Evolutionary conservation across 2,113 vertebrate species (phyloP).

Genomic region (Varanus komodoensis): DNA sequence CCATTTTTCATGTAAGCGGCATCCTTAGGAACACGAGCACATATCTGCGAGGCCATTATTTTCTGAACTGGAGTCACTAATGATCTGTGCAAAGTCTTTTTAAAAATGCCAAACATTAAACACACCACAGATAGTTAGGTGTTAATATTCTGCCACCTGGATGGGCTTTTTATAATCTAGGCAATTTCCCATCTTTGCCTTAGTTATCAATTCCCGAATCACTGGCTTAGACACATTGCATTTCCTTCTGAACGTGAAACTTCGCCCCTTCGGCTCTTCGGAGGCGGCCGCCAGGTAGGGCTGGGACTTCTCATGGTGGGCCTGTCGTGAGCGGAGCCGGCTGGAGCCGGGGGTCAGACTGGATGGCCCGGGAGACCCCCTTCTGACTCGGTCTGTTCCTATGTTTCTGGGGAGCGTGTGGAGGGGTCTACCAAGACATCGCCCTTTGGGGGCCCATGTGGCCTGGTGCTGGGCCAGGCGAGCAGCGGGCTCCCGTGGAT

Average conservation of each 20-base stretch:
- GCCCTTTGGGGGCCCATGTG: accelerated
- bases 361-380: too few relatives aligned
- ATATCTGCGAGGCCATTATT: neutral
- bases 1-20: constrained; percentile 32
- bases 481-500: too few relatives aligned
- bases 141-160: constrained; percentile 3
- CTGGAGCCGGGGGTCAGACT: too few relatives aligned
- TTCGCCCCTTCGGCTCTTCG: neutral
- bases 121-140: constrained; percentile 20
- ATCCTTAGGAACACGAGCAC: constrained; percentile 4
- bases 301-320: too few relatives aligned
- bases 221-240: constrained; percentile 31
- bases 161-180: constrained; percentile 10
- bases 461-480: too few relatives aligned
- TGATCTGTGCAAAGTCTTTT: constrained; percentile 8
- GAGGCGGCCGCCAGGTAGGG: neutral
- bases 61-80: constrained; percentile 26
- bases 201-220: constrained; percentile 2
- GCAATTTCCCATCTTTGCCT: constrained; percentile 6
- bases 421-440: neutral
- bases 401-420: neutral
- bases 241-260: constrained; percentile 9
- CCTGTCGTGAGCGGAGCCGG: too few relatives aligned
- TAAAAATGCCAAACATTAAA: constrained; percentile 33
- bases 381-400: too few relatives aligned